Evolutionary conservation across 2,888 invertebrate species (phyloP), one percentile per base, ranked within the genome.

Genomic region (Drosophila neotestacea): DNA sequence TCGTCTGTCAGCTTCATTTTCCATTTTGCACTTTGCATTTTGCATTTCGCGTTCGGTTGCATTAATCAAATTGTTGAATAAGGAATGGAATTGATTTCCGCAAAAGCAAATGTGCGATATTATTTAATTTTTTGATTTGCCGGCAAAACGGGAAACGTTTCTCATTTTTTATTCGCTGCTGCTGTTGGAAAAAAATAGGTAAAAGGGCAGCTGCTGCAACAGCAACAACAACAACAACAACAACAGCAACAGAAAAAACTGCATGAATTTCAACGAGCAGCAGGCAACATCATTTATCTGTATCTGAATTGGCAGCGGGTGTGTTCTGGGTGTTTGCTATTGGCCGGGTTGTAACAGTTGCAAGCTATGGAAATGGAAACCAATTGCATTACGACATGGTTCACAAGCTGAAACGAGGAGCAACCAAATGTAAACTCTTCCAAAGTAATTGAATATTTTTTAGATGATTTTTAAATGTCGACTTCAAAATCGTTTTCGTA

Each of bases 61-160:
- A 90, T 89, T 90, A 88, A 89, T 89, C 89, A 90, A 90, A 90
- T 85, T 85, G 85, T 89, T 88, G 87, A 90, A 87, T 87, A 87
- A 89, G 88, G 82, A 81, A 82, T 86, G 59, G 68, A 84, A 83
- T 84, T 84, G 85, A 85, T 81, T 85, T 79, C 73, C 64, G 69
- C 67, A 64, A 38, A 67, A 77, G 80, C 79, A 76, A 82, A 72
- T 81, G 74, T 72, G 79, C 81, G 72, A 83, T 83, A 79, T 79
- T 85, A 83, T 83, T 82, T 81, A 76, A 76, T 76, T 83, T 66
- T 76, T 71, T 76, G 69, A 72, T 75, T 76, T 65, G 63, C 61
- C 47, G 27, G 73, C 63, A 61, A 67, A 64, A 42, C 41, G 54
- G 54, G 42, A 32, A 73, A 67, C 77, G 64, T 74, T 74, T 77